Percentiles rank a stretch among this genome's conserved stretches.
Conservation (phyloP, 2,113 vertebrate species). For the Lycaon pictus region DNA sequence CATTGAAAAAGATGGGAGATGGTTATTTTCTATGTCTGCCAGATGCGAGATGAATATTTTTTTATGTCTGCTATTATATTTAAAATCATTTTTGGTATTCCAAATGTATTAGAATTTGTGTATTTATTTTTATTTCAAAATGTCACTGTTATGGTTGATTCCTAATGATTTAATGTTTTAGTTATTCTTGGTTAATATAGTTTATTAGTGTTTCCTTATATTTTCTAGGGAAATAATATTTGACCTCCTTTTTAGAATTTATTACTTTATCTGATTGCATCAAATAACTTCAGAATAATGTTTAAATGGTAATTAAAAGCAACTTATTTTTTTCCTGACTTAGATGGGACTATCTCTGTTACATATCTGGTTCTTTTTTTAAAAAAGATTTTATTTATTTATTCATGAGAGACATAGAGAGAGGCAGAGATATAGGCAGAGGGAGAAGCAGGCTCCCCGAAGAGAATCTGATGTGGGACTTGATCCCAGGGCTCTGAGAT, state of each 20-base stretch:
- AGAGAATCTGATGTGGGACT: too few relatives aligned
- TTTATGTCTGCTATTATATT: not conserved
- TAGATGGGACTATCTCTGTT: not conserved
- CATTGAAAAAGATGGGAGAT: not conserved
- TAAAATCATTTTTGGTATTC: not conserved
- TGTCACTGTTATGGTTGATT: not conserved
- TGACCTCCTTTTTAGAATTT: not conserved
- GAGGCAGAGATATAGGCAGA: too few relatives aligned
- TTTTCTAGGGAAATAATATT: slow-evolving; percentile 4
- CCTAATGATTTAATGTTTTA: not conserved
- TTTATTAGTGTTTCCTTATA: not conserved
- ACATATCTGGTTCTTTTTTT: not conserved
- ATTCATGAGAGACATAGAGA: too few relatives aligned
- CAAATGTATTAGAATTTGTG: not conserved
- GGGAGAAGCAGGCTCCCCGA: too few relatives aligned
- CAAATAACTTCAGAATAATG: not conserved
- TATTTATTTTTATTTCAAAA: not conserved
- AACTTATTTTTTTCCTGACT: not conserved
- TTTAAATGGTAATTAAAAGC: not conserved
- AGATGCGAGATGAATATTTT: not conserved
- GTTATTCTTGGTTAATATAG: not conserved
- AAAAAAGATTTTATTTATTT: too few relatives aligned
- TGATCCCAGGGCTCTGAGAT: too few relatives aligned
- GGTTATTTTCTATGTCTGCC: not conserved
- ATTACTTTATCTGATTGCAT: not conserved